phyloP scores from a whole-genome alignment of 2,888 invertebrate species.

The Busseola fusca region DNA sequence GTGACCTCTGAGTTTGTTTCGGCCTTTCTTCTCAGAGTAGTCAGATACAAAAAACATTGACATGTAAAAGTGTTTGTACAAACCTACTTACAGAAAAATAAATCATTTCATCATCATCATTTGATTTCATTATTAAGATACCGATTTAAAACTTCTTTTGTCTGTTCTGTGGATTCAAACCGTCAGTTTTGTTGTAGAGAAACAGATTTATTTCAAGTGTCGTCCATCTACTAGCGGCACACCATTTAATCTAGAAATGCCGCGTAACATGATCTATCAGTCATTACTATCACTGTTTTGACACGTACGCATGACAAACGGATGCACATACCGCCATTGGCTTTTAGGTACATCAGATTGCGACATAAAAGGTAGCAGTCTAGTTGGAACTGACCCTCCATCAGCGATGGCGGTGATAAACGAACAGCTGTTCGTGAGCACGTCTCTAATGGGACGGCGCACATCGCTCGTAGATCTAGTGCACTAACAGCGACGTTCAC shows the following conservation, averaged over 20 bases:
- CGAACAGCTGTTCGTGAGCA: constrained; percentile 16
- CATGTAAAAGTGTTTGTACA: too few species aligned
- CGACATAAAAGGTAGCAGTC: constrained; percentile 6
- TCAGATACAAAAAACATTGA: too few species aligned
- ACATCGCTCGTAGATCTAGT: constrained; percentile 34
- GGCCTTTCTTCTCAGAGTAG: too few species aligned
- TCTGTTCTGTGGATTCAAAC: background rate
- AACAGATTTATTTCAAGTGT: background rate
- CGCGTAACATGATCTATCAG: background rate
- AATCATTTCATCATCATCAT: too few species aligned
- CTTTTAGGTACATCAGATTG: constrained; percentile 14
- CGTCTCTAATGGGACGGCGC: constrained; percentile 5
- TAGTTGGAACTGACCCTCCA: constrained; percentile 1
- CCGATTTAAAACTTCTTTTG: background rate
- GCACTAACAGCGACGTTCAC: constrained; percentile 16
- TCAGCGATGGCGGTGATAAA: constrained; percentile 28
- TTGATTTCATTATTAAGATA: background rate
- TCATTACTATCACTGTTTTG: constrained; percentile 7
- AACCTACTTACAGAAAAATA: too few species aligned
- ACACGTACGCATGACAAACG: constrained; percentile 10
- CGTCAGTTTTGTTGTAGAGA: background rate
- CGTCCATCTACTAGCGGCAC: too few species aligned
- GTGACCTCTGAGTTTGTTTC: too few species aligned
- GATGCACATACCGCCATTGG: constrained; percentile 11
- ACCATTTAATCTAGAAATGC: background rate